Percentiles rank a stretch among this genome's conserved stretches.
phyloP scores from a whole-genome alignment of 2,888 invertebrate species.

The Chrysopilus asiliformis region DNA sequence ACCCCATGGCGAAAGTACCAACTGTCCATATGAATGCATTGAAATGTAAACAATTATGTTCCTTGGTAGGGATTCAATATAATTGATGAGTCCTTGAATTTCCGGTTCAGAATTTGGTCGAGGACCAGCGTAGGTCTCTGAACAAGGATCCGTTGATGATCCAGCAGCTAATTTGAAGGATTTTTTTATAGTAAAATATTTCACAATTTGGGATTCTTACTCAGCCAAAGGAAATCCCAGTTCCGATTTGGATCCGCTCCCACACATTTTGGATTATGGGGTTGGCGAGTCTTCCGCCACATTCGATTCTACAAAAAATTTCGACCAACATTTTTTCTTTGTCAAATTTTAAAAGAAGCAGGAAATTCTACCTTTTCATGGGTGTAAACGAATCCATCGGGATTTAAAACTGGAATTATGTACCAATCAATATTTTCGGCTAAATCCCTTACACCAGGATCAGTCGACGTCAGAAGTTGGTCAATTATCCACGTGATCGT shows the following conservation, averaged over 20 bases:
- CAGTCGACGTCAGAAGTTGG: constrained; percentile 44
- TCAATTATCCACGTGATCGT: constrained; percentile 47
- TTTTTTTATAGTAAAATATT: too few species aligned
- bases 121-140: constrained; percentile 39
- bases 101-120: constrained; percentile 45
- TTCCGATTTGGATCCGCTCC: constrained; percentile 53
- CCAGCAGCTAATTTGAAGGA: constrained; percentile 41
- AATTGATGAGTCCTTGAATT: constrained; percentile 41
- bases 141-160: constrained; percentile 28
- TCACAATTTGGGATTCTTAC: too few species aligned
- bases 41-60: constrained; percentile 50
- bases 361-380: too few species aligned
- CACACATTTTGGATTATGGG: constrained; percentile 35
- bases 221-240: constrained; percentile 50
- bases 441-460: constrained; percentile 37
- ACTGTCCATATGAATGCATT: constrained; percentile 64
- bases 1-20: constrained; percentile 58
- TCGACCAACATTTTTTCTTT: too few species aligned
- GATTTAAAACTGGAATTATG: constrained; percentile 58
- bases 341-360: too few species aligned
- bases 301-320: too few species aligned
- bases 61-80: constrained; percentile 38
- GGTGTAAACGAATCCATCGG: constrained; percentile 61
- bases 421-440: constrained; percentile 54
- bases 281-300: constrained; percentile 52